Base-by-base conservation (phyloP, 2,113 vertebrate genomes). In the Nerophis ophidion region DNA sequence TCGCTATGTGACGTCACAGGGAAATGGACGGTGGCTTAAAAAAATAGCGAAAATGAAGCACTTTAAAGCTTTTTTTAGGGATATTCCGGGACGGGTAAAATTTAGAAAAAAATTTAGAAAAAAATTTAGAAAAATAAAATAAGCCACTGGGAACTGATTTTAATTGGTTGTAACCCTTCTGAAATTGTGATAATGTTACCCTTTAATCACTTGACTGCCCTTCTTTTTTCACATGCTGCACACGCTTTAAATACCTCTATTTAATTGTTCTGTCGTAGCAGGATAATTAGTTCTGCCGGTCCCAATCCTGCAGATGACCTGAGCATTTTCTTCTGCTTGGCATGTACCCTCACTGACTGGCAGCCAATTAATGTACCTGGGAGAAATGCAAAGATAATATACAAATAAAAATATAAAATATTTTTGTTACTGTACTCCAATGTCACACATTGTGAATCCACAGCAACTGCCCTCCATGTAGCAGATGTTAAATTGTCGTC, bases 241-340 rank as follows among this genome's bases (percentile, higher is more conserved):
- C 60, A 26, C 57, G 56, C 70, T 81, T 79, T 79, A 86, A 81
- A 81, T 82, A 83, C 65, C 68, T 58, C 53, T 33, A 40, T 68
- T 68, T 81, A 79, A 82, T 79, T 81, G 71, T 67, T 68, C 66
- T 81, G 73, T 84, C 79, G 73, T 65, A 79, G 61, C 59, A 50
- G 58, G 68, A 71, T 82, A 81, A 82, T 79, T 75, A 77, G 67
- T 62, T 65, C 52, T 16, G 58, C 48, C 65, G 44, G 42, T 26
- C 68, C 60, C 55, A 65, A 46, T 48, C 40, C 34, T 51, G 40
- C 55, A 66, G 52, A 51, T 40, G 8, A 57, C 65, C 8, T 6
- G 16, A 60, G 51, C 60, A 33, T 49, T 51, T 51, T 60, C 3
- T 34, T 38, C 58, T 11, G 46, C 14, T 62, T 68, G 34, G 60